Evolutionary conservation across 2,888 invertebrate genomes (phyloP).

Genomic region (Dorcus hopei): DNA sequence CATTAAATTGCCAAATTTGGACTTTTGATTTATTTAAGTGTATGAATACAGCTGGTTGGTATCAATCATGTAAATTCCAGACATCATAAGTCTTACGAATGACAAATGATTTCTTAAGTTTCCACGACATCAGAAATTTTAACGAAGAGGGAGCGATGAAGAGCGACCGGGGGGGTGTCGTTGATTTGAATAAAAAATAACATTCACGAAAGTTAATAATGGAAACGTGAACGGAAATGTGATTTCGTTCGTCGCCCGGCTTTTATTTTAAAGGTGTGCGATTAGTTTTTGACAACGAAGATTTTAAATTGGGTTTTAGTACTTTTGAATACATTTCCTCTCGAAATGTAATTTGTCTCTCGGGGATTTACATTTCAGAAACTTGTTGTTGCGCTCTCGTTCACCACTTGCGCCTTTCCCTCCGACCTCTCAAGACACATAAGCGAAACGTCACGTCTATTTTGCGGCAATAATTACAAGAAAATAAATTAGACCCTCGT

Average conservation of each 20-base stretch:
- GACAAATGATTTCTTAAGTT: conserved; percentile 47
- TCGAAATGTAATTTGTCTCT: conserved; percentile 41
- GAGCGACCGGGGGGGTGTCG: conserved; percentile 11
- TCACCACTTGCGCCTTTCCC: not conserved
- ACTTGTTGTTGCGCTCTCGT: not conserved
- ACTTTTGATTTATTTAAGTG: no score
- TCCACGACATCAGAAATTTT: conserved; percentile 33
- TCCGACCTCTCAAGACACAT: not conserved
- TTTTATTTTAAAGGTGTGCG: conserved; percentile 47
- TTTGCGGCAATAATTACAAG: conserved; percentile 14
- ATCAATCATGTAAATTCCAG: no score
- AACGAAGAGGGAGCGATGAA: conserved; percentile 22
- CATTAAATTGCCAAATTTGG: no score
- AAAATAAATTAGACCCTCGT: conserved; percentile 7
- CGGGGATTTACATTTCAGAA: conserved; percentile 29
- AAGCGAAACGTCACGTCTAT: conserved; percentile 4
- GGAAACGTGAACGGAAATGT: conserved; percentile 51
- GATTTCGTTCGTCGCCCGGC: conserved; percentile 41
- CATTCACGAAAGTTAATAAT: conserved; percentile 51
- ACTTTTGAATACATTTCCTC: conserved; percentile 42
- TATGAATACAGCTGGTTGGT: no score
- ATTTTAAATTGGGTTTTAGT: conserved; percentile 49
- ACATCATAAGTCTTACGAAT: conserved; percentile 42
- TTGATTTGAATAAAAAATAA: conserved; percentile 52
- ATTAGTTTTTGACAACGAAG: conserved; percentile 46